Conservation (phyloP, 2,797 vertebrate genomes). For the Argyrosomus regius region DNA sequence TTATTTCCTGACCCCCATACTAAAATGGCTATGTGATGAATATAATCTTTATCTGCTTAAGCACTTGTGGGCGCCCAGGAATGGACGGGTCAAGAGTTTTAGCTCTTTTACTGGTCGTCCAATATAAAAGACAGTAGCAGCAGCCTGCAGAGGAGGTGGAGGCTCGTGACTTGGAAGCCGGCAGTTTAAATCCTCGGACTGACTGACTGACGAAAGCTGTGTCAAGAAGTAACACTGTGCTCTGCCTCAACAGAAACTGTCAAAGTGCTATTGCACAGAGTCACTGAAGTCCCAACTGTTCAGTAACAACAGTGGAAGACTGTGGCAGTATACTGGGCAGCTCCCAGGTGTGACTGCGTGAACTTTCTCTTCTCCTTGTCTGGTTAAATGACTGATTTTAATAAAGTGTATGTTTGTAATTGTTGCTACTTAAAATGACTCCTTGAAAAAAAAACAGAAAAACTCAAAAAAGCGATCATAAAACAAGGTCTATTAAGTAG, state of each 20-base stretch:
- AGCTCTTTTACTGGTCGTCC: slow-evolving; percentile 58
- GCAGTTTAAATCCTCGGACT: slow-evolving; percentile 63
- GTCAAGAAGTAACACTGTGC: slow-evolving; percentile 47
- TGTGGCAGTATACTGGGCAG: slow-evolving; percentile 23
- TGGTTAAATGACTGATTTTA: slow-evolving; percentile 27
- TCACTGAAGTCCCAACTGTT: slow-evolving; percentile 44
- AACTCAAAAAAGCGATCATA: background rate
- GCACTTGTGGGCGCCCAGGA: slow-evolving; percentile 66
- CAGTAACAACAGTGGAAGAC: slow-evolving; percentile 35
- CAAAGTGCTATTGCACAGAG: slow-evolving; percentile 47
- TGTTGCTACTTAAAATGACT: too few relatives aligned
- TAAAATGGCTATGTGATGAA: slow-evolving; percentile 65
- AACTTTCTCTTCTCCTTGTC: slow-evolving; percentile 34
- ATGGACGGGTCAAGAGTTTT: slow-evolving; percentile 65
- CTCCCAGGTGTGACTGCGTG: slow-evolving; percentile 29
- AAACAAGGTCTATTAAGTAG: background rate
- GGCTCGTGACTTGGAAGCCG: slow-evolving; percentile 62
- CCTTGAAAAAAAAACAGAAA: too few relatives aligned
- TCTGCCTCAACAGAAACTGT: slow-evolving; percentile 58
- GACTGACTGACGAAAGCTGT: slow-evolving; percentile 53
- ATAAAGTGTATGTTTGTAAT: slow-evolving; percentile 7
- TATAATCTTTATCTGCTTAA: slow-evolving; percentile 75
- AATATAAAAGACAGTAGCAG: slow-evolving; percentile 54
- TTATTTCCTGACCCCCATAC: slow-evolving; percentile 50
- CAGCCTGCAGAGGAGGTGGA: slow-evolving; percentile 61